phyloP scores from a whole-genome alignment of 2,113 vertebrate species.

The Salminus brasiliensis region DNA sequence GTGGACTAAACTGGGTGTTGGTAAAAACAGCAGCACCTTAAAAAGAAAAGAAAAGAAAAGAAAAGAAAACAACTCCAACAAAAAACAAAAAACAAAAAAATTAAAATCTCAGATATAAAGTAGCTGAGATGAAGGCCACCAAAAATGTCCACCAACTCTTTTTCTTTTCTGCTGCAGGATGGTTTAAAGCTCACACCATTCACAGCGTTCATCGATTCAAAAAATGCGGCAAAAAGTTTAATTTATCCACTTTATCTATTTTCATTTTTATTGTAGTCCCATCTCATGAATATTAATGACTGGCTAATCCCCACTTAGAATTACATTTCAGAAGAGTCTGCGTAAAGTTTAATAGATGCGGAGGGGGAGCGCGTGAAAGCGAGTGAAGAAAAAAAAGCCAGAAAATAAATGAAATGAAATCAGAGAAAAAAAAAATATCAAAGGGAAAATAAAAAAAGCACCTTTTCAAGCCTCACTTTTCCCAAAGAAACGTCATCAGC shows the following conservation, averaged over 20 bases:
- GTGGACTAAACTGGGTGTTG: too few species aligned
- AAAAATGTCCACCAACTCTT: background rate
- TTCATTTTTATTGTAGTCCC: slow-evolving; percentile 67
- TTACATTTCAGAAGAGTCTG: slow-evolving; percentile 80
- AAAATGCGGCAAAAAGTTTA: slow-evolving; percentile 54
- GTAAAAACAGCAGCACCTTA: too few species aligned
- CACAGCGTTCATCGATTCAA: slow-evolving; percentile 24
- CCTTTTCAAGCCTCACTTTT: slow-evolving; percentile 60
- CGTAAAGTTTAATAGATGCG: slow-evolving; percentile 78
- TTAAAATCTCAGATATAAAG: background rate
- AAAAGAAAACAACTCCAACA: too few species aligned
- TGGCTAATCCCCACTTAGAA: slow-evolving; percentile 81
- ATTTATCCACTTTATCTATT: slow-evolving; percentile 66
- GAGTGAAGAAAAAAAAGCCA: slow-evolving; percentile 66
- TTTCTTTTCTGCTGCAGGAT: slow-evolving; percentile 12
- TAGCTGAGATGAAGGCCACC: too few species aligned
- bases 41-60: too few species aligned
- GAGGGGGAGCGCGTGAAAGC: slow-evolving; percentile 59
- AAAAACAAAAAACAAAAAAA: background rate
- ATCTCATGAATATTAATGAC: slow-evolving; percentile 82
- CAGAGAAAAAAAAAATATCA: slow-evolving; percentile 67
- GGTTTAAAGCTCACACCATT: background rate
- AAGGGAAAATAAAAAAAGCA: slow-evolving; percentile 57
- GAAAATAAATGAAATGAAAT: slow-evolving; percentile 45
- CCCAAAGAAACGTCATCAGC: slow-evolving; percentile 70